Evolutionary conservation across 2,113 vertebrate species (phyloP).

Genomic region (Phalacrocorax carbo): DNA sequence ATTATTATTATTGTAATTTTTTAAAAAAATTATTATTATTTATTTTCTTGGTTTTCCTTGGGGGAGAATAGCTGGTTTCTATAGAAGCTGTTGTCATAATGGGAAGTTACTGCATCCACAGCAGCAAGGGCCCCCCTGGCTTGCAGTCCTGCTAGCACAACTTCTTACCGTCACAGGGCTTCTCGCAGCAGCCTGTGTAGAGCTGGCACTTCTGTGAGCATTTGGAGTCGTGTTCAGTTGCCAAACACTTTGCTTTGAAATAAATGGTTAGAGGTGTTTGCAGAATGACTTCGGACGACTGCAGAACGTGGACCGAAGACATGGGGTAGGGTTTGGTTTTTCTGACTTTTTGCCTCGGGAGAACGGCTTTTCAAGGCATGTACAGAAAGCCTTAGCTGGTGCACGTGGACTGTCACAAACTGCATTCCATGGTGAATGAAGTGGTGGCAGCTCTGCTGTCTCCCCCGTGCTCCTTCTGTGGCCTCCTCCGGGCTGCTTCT

Average conservation of each 20-base stretch:
- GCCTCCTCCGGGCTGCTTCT: not conserved
- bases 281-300: not conserved
- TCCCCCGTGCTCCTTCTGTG: not conserved
- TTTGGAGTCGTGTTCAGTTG: fast-evolving
- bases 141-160: not conserved
- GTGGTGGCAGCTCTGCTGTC: not conserved
- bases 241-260: not conserved
- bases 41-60: not conserved
- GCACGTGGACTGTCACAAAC: not conserved
- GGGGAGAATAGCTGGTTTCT: not conserved
- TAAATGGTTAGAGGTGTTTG: not conserved
- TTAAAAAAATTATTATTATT: not conserved
- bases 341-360: not conserved
- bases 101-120: not conserved
- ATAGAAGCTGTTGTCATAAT: not conserved
- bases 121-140: not conserved
- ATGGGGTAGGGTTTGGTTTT: not conserved
- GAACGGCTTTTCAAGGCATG: not conserved
- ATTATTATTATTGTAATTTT: too few relatives aligned
- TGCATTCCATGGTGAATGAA: not conserved
- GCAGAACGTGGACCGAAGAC: not conserved
- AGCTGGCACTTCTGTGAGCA: not conserved
- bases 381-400: not conserved
- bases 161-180: not conserved
- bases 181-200: not conserved